A percentile compares a stretch with the other conserved stretches of the same genome.
These are phyloP conservation scores for Phrynocephalus vlangalii DNA, from an alignment of 2,797 vertebrate species.

Conservation along the genomic window DNA sequence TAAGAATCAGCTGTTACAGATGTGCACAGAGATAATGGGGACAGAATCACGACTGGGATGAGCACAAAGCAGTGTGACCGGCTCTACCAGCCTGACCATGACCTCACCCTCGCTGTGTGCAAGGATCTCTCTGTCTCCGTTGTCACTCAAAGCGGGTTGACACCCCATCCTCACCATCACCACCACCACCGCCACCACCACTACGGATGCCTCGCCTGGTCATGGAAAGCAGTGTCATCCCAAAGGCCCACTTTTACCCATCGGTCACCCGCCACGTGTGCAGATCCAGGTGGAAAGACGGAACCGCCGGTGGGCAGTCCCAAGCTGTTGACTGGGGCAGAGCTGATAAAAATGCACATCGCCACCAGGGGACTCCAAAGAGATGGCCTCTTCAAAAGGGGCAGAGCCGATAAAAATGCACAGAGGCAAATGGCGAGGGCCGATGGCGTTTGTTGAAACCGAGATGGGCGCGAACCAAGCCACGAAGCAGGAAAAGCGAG, in stretches of 20 bases:
- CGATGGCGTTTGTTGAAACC: too few relatives aligned
- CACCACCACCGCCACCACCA: not conserved
- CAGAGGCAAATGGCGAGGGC: too few relatives aligned
- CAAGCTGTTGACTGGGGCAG: not conserved
- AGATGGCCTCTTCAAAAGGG: not conserved
- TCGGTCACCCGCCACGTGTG: not conserved
- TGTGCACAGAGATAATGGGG: not conserved
- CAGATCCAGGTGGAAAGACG: not conserved
- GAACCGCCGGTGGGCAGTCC: too few relatives aligned
- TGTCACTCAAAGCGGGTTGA: not conserved
- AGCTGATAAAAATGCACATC: not conserved
- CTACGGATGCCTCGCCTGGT: not conserved
- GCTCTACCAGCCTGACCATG: accelerated
- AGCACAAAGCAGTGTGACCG: not conserved
- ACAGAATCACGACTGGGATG: accelerated
- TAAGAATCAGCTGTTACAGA: too few relatives aligned
- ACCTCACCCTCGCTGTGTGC: not conserved
- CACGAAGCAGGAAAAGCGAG: too few relatives aligned
- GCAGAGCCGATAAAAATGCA: too few relatives aligned
- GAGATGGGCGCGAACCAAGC: too few relatives aligned
- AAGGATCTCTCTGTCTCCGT: constrained; percentile 12
- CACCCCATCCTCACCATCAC: too few relatives aligned
- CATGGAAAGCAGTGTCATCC: not conserved
- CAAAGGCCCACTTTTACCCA: not conserved
- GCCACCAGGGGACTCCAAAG: constrained; percentile 45